Evolutionary conservation across 1,140 invertebrate species (phyloP), one percentile per base, ranked within the genome.

Genomic region (Drosophila baimaii): DNA sequence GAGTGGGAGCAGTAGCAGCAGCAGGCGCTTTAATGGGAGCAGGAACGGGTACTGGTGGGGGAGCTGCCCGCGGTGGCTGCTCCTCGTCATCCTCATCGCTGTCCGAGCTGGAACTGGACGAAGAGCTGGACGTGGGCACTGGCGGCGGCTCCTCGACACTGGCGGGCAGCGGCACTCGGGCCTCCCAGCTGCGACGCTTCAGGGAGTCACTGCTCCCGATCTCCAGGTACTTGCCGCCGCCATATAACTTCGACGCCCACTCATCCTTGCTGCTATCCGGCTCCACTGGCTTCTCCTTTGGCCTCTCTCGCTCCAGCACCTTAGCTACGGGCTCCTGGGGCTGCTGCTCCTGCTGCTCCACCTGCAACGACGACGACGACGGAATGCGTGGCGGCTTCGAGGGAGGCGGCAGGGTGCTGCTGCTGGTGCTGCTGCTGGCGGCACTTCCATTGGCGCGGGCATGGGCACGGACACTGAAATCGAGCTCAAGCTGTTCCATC

Each of bases 241-340:
- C 95, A 85, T 96, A 96, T 15, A 97, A 93, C 92, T 97, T 97
- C 54, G 95, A 94, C 49, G 96, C 96, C 96, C 96, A 97, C 86
- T 97, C 96, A 91, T 97, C 96, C 72, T 61, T 68, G 23, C n/a
- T 37, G 27, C 12, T 63, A n/a, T 27, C 55, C 35, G n/a, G 90
- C 91, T 13, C 73, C 59, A 70, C 77, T 59, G 19, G 92, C 77
- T 39, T 54, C 44, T 19, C n/a, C 54, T n/a, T 59, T 23, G 15
- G 46, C 19, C 19, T 51, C 29, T 58, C 74, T 9, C 29, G 35
- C 27, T 68, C 64, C 33, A 51, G 19, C 4, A n/a, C n/a, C n/a
- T n/a, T n/a, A n/a, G n/a, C n/a, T n/a, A 15, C 39, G 17, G 39
- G 19, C 43, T 62, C 41, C 23, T 31, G 17, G 3, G 15, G 43